Conservation (phyloP, 2,888 invertebrate genomes). For the Agrilus mali region DNA sequence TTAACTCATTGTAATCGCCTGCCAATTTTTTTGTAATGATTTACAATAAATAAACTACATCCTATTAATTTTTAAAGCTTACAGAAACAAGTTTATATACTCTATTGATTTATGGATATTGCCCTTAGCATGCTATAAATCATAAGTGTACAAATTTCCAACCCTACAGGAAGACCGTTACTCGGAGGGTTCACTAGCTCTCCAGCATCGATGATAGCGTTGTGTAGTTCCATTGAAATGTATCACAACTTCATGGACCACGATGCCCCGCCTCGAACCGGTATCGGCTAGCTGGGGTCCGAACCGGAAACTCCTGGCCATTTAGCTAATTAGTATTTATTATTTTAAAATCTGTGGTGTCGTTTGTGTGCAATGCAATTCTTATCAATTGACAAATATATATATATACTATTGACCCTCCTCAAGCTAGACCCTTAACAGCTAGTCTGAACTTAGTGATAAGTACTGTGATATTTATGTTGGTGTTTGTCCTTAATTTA, state of each 20-base stretch:
- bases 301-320: neutral
- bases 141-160: neutral
- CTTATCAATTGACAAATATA: neutral
- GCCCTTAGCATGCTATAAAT: constrained; percentile 4
- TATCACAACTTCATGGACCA: constrained; percentile 22
- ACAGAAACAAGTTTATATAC: constrained; percentile 1
- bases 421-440: too few species aligned
- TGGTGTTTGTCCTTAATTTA: too few species aligned
- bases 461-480: too few species aligned
- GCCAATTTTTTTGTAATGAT: constrained; percentile 3
- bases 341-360: neutral
- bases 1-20: neutral
- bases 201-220: constrained; percentile 19
- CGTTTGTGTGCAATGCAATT: neutral
- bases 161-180: too few species aligned
- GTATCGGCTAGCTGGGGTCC: neutral
- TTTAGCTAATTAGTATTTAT: neutral
- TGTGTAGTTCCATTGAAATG: constrained; percentile 19
- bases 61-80: constrained; percentile 3
- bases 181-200: too few species aligned
- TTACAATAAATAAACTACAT: constrained; percentile 3
- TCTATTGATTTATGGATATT: constrained; percentile 1
- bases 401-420: too few species aligned
- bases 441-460: too few species aligned
- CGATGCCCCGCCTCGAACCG: constrained; percentile 11